Percentiles rank a stretch among this genome's conserved stretches.
Conservation (phyloP, 1,140 invertebrate species). For the Gonioctena quinquepunctata region DNA sequence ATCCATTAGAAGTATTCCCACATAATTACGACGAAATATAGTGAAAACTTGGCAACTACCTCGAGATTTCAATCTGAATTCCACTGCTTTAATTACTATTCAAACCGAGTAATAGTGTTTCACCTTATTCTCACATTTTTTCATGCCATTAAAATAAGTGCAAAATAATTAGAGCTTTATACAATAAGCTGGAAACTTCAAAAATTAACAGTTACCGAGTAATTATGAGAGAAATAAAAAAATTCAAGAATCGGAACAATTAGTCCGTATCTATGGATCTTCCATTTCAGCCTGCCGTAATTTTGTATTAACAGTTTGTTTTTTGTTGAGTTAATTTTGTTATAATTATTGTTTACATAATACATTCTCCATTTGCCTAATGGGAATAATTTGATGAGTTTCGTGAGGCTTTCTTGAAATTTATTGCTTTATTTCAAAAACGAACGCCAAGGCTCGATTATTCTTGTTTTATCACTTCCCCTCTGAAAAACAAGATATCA, state of each 20-base stretch:
- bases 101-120: neutral
- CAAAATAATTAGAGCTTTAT: constrained; percentile 6
- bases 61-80: neutral
- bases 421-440: neutral
- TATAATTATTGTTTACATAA: constrained; percentile 13
- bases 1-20: neutral
- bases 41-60: neutral
- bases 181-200: constrained; percentile 10
- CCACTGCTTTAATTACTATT: neutral
- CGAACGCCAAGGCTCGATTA: neutral
- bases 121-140: constrained; percentile 16
- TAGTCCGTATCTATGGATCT: neutral
- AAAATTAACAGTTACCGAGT: constrained; percentile 13
- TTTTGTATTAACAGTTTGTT: constrained; percentile 15
- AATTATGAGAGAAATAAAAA: constrained; percentile 12
- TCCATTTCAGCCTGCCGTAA: neutral
- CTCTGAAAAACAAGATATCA: neutral
- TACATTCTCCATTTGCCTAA: neutral
- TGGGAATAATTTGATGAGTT: neutral
- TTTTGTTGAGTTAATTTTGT: neutral
- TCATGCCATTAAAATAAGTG: constrained; percentile 2
- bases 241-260: neutral
- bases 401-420: neutral
- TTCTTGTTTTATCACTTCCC: neutral
- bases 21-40: neutral